phyloP scores from a whole-genome alignment of 2,797 vertebrate genomes.

The Tauraco hartlaubi region DNA sequence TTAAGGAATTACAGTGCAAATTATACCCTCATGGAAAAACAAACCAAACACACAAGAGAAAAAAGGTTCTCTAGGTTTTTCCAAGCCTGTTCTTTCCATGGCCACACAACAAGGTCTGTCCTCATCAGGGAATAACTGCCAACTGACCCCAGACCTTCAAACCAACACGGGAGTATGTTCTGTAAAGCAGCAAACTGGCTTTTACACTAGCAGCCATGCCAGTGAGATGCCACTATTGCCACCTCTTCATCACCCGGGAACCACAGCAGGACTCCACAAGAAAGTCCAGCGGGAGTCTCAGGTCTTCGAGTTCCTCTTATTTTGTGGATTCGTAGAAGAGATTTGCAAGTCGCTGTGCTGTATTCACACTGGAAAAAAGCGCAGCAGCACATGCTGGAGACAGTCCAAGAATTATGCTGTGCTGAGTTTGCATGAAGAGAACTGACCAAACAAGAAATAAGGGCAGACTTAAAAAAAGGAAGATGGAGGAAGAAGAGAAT shows the following conservation, averaged over 20 bases:
- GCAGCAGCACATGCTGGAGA: background rate
- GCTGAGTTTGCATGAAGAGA: background rate
- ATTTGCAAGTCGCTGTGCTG: background rate
- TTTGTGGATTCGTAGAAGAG: background rate
- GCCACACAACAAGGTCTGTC: background rate
- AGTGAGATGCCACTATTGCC: background rate
- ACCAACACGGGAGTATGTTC: rapidly evolving
- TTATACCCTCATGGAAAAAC: background rate
- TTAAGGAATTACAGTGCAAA: background rate
- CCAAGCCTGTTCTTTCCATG: background rate
- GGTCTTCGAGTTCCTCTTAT: background rate
- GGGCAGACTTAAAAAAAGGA: background rate
- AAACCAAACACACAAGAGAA: background rate
- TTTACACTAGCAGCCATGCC: background rate
- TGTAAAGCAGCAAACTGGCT: background rate
- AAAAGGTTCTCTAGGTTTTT: background rate
- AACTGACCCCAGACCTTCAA: background rate
- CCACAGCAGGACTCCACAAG: background rate
- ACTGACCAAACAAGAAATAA: background rate
- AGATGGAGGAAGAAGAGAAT: background rate
- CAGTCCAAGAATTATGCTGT: background rate
- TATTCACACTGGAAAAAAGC: background rate
- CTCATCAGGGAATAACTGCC: background rate
- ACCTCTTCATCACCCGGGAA: background rate
- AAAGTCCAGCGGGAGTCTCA: background rate